Percentiles rank a stretch among this genome's conserved stretches.
Conservation (phyloP, 1,140 invertebrate genomes). For the Drosophila lini region DNA sequence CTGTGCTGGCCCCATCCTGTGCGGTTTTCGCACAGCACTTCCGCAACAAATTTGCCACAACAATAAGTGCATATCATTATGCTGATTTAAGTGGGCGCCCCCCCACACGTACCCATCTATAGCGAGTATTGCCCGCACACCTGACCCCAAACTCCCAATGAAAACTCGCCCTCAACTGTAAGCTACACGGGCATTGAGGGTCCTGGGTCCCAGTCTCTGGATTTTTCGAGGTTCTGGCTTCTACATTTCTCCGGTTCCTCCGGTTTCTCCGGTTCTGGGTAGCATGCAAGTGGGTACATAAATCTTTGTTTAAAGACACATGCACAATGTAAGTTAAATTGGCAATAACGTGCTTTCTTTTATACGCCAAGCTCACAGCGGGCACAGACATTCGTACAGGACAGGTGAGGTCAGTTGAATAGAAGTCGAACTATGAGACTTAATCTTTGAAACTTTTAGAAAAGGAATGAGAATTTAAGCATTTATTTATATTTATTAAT, state of each 20-base stretch:
- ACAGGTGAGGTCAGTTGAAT: slow-evolving; percentile 30
- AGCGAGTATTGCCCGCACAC: slow-evolving; percentile 73
- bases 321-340: slow-evolving; percentile 82
- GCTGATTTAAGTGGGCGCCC: slow-evolving; percentile 77
- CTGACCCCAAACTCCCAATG: slow-evolving; percentile 51
- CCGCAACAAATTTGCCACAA: slow-evolving; percentile 81
- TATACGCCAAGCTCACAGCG: slow-evolving; percentile 59
- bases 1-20: slow-evolving; percentile 37
- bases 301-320: slow-evolving; percentile 82
- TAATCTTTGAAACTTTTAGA: too few relatives aligned
- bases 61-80: slow-evolving; percentile 82
- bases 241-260: not conserved
- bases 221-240: slow-evolving; percentile 8
- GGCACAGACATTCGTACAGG: slow-evolving; percentile 26
- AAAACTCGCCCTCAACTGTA: slow-evolving; percentile 18
- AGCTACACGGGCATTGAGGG: slow-evolving; percentile 21
- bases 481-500: too few relatives aligned
- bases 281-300: slow-evolving; percentile 80
- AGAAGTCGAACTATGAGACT: slow-evolving; percentile 1
- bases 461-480: too few relatives aligned
- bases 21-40: slow-evolving; percentile 78
- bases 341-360: slow-evolving; percentile 81
- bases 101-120: slow-evolving; percentile 53
- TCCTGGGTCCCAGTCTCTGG: not conserved
- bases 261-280: slow-evolving; percentile 36